phyloP scores from a whole-genome alignment of 2,797 vertebrate species.

The Helostoma temminkii region DNA sequence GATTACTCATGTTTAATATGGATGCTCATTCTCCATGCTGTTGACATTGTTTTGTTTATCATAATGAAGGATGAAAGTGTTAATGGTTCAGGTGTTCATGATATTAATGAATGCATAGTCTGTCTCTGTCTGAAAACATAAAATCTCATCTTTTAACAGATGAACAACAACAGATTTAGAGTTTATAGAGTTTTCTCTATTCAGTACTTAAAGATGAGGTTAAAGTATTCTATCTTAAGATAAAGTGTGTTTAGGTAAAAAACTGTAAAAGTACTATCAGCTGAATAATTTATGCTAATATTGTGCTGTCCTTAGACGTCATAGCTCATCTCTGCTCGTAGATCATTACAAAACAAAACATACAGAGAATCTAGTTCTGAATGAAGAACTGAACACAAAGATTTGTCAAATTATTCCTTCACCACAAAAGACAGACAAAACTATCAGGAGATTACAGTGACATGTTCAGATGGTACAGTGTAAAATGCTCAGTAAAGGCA shows the following conservation, averaged over 20 bases:
- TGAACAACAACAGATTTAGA: conserved; percentile 20
- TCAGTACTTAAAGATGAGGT: conserved; percentile 19
- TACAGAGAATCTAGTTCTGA: conserved; percentile 49
- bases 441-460: neutral
- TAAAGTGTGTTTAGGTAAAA: conserved; percentile 6
- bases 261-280: conserved; percentile 13
- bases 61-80: conserved; percentile 8
- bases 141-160: conserved; percentile 26
- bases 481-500: conserved; percentile 16
- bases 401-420: conserved; percentile 16
- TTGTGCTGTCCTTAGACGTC: conserved; percentile 9
- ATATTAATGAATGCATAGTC: conserved; percentile 1
- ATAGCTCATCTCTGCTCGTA: no score
- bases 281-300: conserved; percentile 16
- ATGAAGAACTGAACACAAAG: conserved; percentile 35
- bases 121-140: conserved; percentile 7
- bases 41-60: conserved; percentile 4
- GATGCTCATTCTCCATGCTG: conserved; percentile 8
- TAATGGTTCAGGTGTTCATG: conserved; percentile 10
- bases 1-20: conserved; percentile 12
- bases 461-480: neutral
- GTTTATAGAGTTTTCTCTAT: conserved; percentile 12
- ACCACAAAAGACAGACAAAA: conserved; percentile 6
- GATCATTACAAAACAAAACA: conserved; percentile 32
- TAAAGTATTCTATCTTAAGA: conserved; percentile 14